Evolutionary conservation across 2,113 vertebrate species (phyloP).

Genomic region (Caracal caracal): DNA sequence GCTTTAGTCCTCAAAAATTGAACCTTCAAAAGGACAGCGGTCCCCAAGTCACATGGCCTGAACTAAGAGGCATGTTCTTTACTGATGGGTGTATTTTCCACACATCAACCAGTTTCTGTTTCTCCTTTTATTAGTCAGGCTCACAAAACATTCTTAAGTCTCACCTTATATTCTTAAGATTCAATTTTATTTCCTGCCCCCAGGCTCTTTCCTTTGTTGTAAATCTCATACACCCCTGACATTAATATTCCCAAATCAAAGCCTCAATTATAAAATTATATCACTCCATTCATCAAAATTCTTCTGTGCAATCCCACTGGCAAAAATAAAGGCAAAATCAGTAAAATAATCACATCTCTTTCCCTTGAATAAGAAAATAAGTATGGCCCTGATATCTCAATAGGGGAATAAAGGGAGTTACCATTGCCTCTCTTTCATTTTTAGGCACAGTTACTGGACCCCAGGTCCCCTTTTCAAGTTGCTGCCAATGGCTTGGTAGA

Average conservation of each 20-base stretch:
- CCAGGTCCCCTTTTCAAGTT: neutral
- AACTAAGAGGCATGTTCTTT: neutral
- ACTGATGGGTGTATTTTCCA: neutral
- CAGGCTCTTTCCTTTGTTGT: neutral
- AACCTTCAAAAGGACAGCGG: neutral
- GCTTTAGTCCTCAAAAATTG: neutral
- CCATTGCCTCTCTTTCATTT: neutral
- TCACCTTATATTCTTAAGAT: neutral
- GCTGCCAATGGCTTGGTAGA: neutral
- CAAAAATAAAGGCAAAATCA: constrained; percentile 14
- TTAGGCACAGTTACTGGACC: neutral
- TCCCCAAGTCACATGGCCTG: neutral
- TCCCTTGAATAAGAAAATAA: neutral
- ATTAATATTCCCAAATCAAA: constrained; percentile 54
- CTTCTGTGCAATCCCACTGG: neutral
- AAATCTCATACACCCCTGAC: neutral
- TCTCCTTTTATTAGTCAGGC: neutral
- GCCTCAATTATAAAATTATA: constrained; percentile 2
- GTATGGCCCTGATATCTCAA: neutral
- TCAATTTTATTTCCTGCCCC: neutral
- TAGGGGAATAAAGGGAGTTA: neutral
- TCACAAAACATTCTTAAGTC: neutral
- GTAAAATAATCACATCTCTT: constrained; percentile 33
- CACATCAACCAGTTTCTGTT: neutral
- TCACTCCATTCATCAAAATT: constrained; percentile 30